Evolutionary conservation across 2,888 invertebrate species (phyloP).

Genomic region (Tridacna gigas): DNA sequence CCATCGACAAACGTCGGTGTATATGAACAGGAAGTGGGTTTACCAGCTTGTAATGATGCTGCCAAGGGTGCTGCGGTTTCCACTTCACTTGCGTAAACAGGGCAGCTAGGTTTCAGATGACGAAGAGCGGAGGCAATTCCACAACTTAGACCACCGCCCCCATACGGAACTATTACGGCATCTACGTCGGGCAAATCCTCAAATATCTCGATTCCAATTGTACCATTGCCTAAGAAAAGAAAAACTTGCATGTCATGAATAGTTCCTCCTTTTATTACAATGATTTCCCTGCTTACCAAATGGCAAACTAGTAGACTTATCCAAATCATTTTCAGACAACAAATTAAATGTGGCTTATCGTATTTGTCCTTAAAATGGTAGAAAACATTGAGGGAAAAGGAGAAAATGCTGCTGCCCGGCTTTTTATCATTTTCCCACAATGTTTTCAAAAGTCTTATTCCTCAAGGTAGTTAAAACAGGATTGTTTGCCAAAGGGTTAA

Average conservation of each 20-base stretch:
- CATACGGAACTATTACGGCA: constrained; percentile 81
- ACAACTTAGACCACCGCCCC: constrained; percentile 80
- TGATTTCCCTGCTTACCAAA: no score
- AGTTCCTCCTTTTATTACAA: not conserved
- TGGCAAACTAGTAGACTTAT: no score
- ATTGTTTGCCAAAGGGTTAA: no score
- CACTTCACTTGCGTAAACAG: constrained; percentile 80
- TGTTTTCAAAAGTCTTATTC: no score
- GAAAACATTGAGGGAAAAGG: no score
- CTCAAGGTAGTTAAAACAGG: no score
- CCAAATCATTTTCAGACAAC: no score
- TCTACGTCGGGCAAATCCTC: constrained; percentile 82
- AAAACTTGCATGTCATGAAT: not conserved
- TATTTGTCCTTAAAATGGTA: no score
- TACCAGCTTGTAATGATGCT: constrained; percentile 72
- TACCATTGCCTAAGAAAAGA: constrained; percentile 79
- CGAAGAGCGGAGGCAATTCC: constrained; percentile 80
- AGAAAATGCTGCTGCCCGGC: no score
- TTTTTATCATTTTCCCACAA: no score
- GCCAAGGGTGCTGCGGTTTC: constrained; percentile 80
- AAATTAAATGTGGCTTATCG: no score
- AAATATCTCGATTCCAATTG: constrained; percentile 81
- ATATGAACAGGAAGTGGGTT: constrained; percentile 71
- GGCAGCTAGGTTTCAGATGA: constrained; percentile 72
- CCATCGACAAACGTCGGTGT: constrained; percentile 81